Conservation (phyloP, 2,888 invertebrate genomes). For the Eupithecia abbreviata region DNA sequence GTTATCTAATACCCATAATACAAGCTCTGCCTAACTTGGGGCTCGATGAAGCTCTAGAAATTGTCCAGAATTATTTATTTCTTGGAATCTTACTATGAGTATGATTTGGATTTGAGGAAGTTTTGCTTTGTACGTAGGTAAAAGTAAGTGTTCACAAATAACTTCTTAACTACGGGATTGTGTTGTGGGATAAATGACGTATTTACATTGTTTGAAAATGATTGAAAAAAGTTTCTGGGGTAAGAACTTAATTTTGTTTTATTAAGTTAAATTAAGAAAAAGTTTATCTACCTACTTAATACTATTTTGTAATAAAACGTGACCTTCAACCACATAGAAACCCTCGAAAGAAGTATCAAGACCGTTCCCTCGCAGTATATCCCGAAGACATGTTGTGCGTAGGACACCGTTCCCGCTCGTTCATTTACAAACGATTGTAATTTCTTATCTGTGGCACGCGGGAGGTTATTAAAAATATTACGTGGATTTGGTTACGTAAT, state of each 20-base stretch:
- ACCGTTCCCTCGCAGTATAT: conserved; percentile 32
- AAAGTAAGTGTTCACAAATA: background rate
- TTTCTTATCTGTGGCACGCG: conserved; percentile 50
- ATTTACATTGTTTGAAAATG: background rate
- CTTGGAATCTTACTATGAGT: background rate
- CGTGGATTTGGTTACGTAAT: conserved; percentile 37
- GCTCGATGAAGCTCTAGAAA: too few relatives aligned
- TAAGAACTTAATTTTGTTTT: background rate
- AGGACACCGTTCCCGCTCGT: conserved; percentile 68
- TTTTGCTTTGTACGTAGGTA: background rate
- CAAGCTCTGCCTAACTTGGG: too few relatives aligned
- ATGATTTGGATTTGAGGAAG: background rate
- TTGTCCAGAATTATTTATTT: too few relatives aligned
- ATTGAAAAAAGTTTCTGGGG: background rate
- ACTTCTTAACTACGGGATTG: background rate
- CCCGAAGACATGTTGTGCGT: conserved; percentile 69
- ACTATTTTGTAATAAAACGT: background rate
- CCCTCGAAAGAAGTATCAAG: conserved; percentile 58
- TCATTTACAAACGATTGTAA: conserved; percentile 79
- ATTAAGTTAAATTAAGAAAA: background rate
- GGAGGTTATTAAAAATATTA: conserved; percentile 46
- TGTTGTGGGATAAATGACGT: background rate
- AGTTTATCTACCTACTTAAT: too few relatives aligned
- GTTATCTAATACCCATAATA: too few relatives aligned
- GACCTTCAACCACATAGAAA: too few relatives aligned